These are phyloP conservation scores for Ivindomyrus marchei DNA, from an alignment of 2,113 vertebrate genomes.

Conservation along the genomic window DNA sequence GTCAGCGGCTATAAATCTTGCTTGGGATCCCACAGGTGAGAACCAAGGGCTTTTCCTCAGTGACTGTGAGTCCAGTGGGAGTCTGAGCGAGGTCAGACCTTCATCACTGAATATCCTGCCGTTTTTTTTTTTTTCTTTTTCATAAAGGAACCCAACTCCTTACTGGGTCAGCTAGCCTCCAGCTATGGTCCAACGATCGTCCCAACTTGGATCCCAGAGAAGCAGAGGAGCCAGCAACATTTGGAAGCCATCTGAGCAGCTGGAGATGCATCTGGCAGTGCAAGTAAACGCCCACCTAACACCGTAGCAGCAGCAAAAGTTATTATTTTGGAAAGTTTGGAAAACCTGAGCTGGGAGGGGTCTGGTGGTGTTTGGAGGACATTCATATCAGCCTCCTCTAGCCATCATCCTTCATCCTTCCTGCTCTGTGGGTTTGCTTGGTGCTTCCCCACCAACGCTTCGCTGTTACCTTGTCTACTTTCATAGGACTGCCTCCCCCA, in stretches of 20 bases:
- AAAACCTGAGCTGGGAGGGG: not conserved
- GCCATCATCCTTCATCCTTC: not conserved
- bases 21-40: conserved; percentile 89
- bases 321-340: not conserved
- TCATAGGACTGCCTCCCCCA: conserved; percentile 78
- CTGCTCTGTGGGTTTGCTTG: not conserved
- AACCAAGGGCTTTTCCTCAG: not conserved
- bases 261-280: conserved; percentile 92
- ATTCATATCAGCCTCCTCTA: not conserved
- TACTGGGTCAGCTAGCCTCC: conserved; percentile 79
- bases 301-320: not conserved
- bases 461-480: conserved; percentile 20
- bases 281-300: conserved; percentile 67
- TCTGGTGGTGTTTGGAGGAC: not conserved
- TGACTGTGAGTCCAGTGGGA: not conserved
- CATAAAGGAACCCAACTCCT: conserved; percentile 76
- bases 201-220: conserved; percentile 48
- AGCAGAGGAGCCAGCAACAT: conserved; percentile 44
- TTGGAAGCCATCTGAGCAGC: conserved; percentile 46
- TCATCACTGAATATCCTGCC: not conserved
- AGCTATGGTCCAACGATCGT: conserved; percentile 74
- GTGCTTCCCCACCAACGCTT: not conserved
- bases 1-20: conserved; percentile 75
- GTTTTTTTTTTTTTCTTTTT: not conserved
- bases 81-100: not conserved